Evolutionary conservation across 2,888 invertebrate species (phyloP).

Genomic region (Spilarctia lutea): DNA sequence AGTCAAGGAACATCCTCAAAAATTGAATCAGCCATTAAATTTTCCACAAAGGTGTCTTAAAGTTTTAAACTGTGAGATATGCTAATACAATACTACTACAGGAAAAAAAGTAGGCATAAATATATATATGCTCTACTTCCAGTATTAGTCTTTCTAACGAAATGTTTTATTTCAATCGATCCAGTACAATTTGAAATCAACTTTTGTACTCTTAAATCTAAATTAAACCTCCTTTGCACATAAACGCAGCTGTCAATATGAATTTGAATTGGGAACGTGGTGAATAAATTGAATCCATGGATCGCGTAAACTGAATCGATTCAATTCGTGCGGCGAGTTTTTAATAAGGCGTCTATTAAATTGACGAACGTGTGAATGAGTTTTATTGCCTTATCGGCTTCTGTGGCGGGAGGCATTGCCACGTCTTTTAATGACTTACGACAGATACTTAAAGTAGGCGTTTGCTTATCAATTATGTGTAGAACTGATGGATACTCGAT

Average conservation of each 20-base stretch:
- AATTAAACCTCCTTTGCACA: conserved; percentile 63
- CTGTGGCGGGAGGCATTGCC: conserved; percentile 71
- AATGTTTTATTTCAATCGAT: neutral
- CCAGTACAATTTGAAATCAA: neutral
- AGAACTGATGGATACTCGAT: neutral
- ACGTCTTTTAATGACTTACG: conserved; percentile 81
- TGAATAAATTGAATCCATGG: conserved; percentile 59
- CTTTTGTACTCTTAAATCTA: conserved; percentile 41
- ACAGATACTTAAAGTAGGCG: conserved; percentile 40
- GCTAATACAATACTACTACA: neutral
- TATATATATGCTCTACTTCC: neutral
- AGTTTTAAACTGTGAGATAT: neutral
- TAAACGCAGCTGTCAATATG: conserved; percentile 73
- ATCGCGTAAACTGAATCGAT: conserved; percentile 69
- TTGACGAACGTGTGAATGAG: conserved; percentile 86
- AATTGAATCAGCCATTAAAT: no score
- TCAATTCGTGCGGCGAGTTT: conserved; percentile 70
- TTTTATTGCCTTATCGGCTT: conserved; percentile 82
- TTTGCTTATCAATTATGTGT: conserved; percentile 32
- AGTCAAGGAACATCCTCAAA: no score
- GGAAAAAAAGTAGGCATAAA: neutral
- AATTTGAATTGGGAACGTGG: conserved; percentile 73
- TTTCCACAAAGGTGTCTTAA: no score
- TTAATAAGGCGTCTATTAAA: conserved; percentile 83
- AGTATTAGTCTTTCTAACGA: neutral